Conservation (phyloP, 2,888 invertebrate genomes). For the Ochropacha duplaris region DNA sequence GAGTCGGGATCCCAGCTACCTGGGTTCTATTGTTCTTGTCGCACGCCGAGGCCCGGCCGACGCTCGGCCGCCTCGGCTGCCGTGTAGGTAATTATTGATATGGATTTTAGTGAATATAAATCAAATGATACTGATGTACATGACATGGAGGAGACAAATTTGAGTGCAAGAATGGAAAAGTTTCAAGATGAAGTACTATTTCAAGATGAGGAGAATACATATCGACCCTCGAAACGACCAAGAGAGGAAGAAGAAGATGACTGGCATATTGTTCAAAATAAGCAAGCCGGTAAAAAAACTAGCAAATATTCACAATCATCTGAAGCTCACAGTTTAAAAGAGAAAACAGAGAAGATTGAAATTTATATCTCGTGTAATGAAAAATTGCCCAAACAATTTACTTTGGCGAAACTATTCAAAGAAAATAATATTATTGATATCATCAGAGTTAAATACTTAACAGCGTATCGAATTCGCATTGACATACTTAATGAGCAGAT, state of each 20-base stretch:
- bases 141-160: not conserved
- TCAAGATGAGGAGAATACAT: not conserved
- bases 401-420: slow-evolving; percentile 12
- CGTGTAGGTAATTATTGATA: not conserved
- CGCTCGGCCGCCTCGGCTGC: not conserved
- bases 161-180: not conserved
- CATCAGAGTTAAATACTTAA: slow-evolving; percentile 7
- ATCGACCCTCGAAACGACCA: not conserved
- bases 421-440: slow-evolving; percentile 5
- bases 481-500: not conserved
- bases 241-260: not conserved
- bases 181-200: not conserved
- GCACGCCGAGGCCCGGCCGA: not conserved
- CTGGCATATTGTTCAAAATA: not conserved
- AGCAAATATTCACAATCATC: not conserved
- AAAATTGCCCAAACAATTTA: slow-evolving; percentile 11
- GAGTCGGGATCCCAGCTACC: not conserved
- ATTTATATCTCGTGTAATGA: not conserved
- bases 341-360: not conserved
- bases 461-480: slow-evolving; percentile 7
- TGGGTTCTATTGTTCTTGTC: not conserved
- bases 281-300: not conserved
- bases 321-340: not conserved
- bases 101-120: not conserved
- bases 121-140: not conserved